These are phyloP conservation scores for Embidobia sp. DNA, from an alignment of 2,888 invertebrate genomes.

Conservation along the genomic window DNA sequence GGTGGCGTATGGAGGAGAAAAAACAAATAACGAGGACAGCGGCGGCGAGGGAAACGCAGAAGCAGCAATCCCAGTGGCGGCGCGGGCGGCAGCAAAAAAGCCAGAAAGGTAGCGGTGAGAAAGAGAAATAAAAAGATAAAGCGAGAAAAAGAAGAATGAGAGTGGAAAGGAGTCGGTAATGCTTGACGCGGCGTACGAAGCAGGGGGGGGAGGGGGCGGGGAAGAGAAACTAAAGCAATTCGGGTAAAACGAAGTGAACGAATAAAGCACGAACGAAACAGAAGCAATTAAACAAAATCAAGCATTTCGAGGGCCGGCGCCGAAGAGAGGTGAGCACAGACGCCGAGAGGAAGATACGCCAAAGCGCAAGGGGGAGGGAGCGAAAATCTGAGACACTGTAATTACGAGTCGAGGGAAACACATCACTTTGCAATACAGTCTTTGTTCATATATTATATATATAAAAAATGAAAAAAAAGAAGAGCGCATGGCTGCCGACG, in stretches of 20 bases:
- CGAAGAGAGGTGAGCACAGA: neutral
- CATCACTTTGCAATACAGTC: conserved; percentile 65
- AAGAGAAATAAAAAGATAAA: too few species aligned
- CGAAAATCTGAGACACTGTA: conserved; percentile 33
- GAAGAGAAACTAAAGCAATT: too few species aligned
- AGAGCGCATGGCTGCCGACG: conserved; percentile 29
- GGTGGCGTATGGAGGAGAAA: too few species aligned
- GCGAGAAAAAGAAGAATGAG: neutral
- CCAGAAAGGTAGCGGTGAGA: too few species aligned
- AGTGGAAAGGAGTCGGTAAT: too few species aligned
- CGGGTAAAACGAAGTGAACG: too few species aligned
- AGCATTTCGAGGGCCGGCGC: neutral
- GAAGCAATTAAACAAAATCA: conserved; percentile 31
- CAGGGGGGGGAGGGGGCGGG: too few species aligned
- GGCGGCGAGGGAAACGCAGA: conserved; percentile 17
- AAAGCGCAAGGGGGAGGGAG: conserved; percentile 44
- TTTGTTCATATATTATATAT: conserved; percentile 9
- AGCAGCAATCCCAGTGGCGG: too few species aligned
- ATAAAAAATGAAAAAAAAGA: conserved; percentile 5
- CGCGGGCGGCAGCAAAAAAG: neutral
- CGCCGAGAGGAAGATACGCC: conserved; percentile 16
- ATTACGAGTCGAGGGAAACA: conserved; percentile 28
- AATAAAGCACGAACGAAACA: too few species aligned
- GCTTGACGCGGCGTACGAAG: too few species aligned
- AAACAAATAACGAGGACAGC: too few species aligned